Evolutionary conservation across 2,113 vertebrate species (phyloP).

Genomic region (Dendrocopos noguchii): DNA sequence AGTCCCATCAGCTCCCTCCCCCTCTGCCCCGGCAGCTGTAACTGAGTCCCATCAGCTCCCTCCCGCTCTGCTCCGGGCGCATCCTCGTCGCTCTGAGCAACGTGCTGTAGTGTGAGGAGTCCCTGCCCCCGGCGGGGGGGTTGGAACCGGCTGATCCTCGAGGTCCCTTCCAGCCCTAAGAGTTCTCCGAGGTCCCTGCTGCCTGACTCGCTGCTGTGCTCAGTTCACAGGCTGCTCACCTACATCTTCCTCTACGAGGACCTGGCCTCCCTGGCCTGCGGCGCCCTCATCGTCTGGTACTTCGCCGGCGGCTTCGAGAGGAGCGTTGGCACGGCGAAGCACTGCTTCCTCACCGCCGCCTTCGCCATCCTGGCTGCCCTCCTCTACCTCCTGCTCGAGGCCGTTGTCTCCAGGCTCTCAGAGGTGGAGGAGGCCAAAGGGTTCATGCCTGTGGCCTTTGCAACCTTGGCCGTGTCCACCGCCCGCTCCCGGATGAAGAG

Average conservation of each 20-base stretch:
- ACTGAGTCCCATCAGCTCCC: no score
- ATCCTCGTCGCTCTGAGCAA: no score
- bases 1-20: no score
- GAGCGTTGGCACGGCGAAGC: constrained; percentile 79
- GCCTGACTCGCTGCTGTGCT: constrained; percentile 1
- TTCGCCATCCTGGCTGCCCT: constrained; percentile 73
- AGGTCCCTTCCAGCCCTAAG: no score
- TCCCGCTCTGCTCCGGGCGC: no score
- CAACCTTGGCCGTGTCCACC: constrained; percentile 73
- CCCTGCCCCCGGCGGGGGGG: no score
- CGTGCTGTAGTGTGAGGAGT: no score
- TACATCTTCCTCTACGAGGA: constrained; percentile 82
- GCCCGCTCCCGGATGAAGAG: constrained; percentile 70
- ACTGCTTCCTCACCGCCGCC: constrained; percentile 72
- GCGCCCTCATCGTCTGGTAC: constrained; percentile 72
- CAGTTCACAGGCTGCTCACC: constrained; percentile 85
- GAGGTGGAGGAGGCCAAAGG: constrained; percentile 73
- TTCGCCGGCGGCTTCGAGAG: constrained; percentile 82
- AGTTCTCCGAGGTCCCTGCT: neutral
- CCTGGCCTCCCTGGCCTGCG: constrained; percentile 69
- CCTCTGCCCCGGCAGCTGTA: no score
- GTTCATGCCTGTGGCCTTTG: constrained; percentile 79
- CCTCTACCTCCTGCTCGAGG: constrained; percentile 67
- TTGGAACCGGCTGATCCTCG: no score
- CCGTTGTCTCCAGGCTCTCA: constrained; percentile 7